phyloP scores from a whole-genome alignment of 2,797 vertebrate species.

The Halcyon chelicuti region DNA sequence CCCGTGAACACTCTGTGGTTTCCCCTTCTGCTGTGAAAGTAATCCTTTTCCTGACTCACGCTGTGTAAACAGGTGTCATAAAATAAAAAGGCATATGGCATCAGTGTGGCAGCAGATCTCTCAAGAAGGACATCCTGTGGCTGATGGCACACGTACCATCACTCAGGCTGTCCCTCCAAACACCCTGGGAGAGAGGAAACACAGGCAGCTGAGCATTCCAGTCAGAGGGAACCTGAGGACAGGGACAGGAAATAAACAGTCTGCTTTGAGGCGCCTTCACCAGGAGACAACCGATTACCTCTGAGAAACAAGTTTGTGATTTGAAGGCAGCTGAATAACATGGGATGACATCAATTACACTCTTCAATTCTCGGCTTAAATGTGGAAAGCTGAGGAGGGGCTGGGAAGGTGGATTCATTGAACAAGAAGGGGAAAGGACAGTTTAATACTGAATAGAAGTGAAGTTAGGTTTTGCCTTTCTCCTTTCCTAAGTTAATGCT shows the following conservation, averaged over 20 bases:
- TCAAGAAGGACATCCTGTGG: conserved; percentile 16
- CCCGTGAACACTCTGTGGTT: not conserved
- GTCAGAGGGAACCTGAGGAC: not conserved
- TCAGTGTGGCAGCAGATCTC: conserved; percentile 24
- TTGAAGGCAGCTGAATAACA: not conserved
- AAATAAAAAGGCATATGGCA: conserved; percentile 66
- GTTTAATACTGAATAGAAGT: not conserved
- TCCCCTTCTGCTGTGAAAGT: conserved; percentile 17
- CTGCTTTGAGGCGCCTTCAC: not conserved
- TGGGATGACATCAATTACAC: not conserved
- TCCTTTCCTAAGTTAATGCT: not conserved
- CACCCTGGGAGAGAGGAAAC: not conserved
- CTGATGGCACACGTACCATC: not conserved
- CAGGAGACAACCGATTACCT: not conserved
- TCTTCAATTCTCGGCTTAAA: not conserved
- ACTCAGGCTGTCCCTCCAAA: not conserved
- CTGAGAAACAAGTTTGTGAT: conserved; percentile 5
- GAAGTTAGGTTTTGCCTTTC: not conserved
- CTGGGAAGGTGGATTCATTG: not conserved
- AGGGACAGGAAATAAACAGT: not conserved
- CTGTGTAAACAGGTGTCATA: conserved; percentile 62
- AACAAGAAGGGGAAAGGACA: not conserved
- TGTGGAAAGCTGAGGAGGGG: not conserved
- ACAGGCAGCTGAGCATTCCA: not conserved
- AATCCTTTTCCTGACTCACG: conserved; percentile 40